Conservation (phyloP, 2,888 invertebrate genomes). For the Brenthis hecate region DNA sequence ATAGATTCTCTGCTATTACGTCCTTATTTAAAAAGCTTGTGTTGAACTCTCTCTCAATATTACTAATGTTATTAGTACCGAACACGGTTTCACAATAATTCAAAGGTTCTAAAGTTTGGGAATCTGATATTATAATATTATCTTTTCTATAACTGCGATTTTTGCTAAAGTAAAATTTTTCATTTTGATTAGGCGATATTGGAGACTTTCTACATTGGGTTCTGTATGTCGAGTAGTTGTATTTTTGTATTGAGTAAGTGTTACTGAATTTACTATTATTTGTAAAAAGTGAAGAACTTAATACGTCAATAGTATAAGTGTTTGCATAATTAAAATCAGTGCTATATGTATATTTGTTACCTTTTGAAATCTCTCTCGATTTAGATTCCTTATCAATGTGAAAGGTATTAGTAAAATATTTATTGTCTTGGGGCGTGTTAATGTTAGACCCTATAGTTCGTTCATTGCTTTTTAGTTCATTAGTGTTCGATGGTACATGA, state of each 20-base stretch:
- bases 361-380: not conserved
- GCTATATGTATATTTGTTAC: not conserved
- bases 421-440: not conserved
- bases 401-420: not conserved
- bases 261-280: constrained; percentile 23
- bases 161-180: not conserved
- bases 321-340: constrained; percentile 19
- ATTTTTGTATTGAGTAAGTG: constrained; percentile 19
- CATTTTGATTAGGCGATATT: not conserved
- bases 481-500: not conserved
- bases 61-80: constrained; percentile 32
- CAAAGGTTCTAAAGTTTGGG: constrained; percentile 22
- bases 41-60: constrained; percentile 26
- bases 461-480: not conserved
- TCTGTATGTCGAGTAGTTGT: not conserved
- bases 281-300: constrained; percentile 1
- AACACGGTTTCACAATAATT: constrained; percentile 34
- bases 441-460: not conserved
- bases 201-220: not conserved
- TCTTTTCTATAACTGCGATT: not conserved
- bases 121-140: constrained; percentile 18
- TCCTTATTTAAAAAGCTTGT: constrained; percentile 21
- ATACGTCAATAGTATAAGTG: constrained; percentile 28
- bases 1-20: not conserved
- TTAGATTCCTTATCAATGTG: not conserved